Evolutionary conservation across 2,888 invertebrate species (phyloP).

Genomic region (Danaus chrysippus): DNA sequence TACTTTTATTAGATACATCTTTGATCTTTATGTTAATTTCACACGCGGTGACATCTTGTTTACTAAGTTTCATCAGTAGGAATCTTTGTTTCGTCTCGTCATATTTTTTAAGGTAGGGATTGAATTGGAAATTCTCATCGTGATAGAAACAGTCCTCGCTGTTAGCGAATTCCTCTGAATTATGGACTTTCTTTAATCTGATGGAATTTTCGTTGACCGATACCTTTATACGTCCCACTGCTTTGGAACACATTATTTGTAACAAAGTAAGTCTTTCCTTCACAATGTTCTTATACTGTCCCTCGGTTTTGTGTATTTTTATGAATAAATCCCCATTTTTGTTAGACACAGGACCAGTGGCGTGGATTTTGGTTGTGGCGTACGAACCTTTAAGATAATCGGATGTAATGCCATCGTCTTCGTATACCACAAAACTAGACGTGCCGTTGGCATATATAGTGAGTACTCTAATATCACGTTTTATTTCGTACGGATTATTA

Average conservation of each 20-base stretch:
- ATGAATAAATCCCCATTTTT: constrained; percentile 47
- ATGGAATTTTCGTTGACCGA: constrained; percentile 49
- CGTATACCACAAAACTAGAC: constrained; percentile 54
- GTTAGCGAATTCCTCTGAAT: constrained; percentile 48
- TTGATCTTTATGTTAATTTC: constrained; percentile 58
- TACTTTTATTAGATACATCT: constrained; percentile 43
- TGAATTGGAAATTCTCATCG: constrained; percentile 49
- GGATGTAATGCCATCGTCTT: constrained; percentile 63
- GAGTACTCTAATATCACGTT: constrained; percentile 53
- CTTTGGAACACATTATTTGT: constrained; percentile 52
- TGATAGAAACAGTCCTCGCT: constrained; percentile 53
- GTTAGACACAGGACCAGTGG: constrained; percentile 46
- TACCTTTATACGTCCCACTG: constrained; percentile 48
- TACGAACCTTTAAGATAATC: constrained; percentile 50
- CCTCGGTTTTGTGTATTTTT: constrained; percentile 52
- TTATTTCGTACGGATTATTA: constrained; percentile 60
- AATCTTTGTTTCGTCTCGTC: constrained; percentile 44
- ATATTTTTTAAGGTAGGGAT: constrained; percentile 50
- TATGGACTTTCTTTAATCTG: constrained; percentile 43
- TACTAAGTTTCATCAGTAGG: constrained; percentile 56
- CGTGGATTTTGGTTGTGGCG: constrained; percentile 51
- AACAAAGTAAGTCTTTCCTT: constrained; percentile 54
- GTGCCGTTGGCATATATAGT: constrained; percentile 57
- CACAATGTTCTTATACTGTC: constrained; percentile 52
- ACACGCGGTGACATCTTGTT: constrained; percentile 47